Conservation (phyloP, 1,140 invertebrate genomes). For the Telenomus remus region DNA sequence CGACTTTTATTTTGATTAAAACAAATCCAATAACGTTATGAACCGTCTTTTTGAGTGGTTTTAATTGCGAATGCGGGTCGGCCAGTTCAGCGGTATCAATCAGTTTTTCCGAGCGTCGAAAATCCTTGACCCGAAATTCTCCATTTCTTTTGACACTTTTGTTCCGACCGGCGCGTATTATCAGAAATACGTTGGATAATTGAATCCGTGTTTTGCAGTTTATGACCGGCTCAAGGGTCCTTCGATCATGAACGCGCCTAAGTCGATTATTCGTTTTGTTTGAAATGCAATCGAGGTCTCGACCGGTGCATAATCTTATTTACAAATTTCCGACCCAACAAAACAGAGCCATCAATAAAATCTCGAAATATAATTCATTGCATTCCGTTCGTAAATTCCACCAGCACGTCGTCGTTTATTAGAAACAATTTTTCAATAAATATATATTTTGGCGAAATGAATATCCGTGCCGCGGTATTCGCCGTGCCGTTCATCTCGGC, state of each 20-base stretch:
- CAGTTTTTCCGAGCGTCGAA: conserved; percentile 17
- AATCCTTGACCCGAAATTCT: conserved; percentile 47
- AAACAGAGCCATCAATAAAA: too few relatives aligned
- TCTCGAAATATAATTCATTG: conserved; percentile 11
- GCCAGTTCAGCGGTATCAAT: conserved; percentile 43
- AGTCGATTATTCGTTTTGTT: conserved; percentile 14
- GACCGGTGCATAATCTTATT: not conserved
- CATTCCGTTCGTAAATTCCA: too few relatives aligned
- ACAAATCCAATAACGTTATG: conserved; percentile 28
- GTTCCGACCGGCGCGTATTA: conserved; percentile 41
- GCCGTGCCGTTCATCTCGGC: conserved; percentile 19
- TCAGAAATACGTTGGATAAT: conserved; percentile 46
- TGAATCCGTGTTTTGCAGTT: conserved; percentile 34
- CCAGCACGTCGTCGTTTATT: too few relatives aligned
- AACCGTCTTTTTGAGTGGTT: conserved; percentile 21
- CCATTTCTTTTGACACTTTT: conserved; percentile 32
- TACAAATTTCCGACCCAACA: too few relatives aligned
- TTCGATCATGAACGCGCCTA: conserved; percentile 5
- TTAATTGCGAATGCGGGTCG: conserved; percentile 45
- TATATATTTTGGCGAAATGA: too few relatives aligned
- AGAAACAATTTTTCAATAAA: too few relatives aligned
- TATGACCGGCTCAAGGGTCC: conserved; percentile 28
- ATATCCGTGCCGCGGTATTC: conserved; percentile 1
- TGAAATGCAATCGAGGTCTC: not conserved
- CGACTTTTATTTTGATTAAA: too few relatives aligned